A percentile compares a stretch with the other conserved stretches of the same genome.
phyloP scores from a whole-genome alignment of 2,797 vertebrate species.

The Naso thynnoides region DNA sequence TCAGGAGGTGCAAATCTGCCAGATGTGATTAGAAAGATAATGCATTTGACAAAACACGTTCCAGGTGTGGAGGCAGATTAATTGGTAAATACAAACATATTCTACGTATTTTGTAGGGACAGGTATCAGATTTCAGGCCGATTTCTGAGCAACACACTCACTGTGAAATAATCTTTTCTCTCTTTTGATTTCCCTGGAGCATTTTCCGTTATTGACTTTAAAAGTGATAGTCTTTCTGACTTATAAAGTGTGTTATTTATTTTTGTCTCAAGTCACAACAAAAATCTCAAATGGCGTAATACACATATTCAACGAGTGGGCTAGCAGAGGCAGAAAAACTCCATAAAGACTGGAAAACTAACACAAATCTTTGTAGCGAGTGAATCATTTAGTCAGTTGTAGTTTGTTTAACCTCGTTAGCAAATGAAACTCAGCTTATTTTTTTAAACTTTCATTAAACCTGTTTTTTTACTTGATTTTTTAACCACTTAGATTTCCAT shows the following conservation, averaged over 20 bases:
- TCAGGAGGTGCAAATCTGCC: constrained; percentile 55
- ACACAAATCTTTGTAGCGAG: not conserved
- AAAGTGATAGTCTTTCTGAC: not conserved
- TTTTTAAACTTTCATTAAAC: no score
- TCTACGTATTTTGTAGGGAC: constrained; percentile 16
- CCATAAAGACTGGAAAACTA: not conserved
- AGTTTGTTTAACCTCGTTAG: not conserved
- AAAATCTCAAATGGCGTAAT: not conserved
- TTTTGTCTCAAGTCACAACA: not conserved
- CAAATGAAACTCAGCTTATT: no score
- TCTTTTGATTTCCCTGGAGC: not conserved
- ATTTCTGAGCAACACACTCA: constrained; percentile 5
- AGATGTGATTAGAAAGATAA: constrained; percentile 67
- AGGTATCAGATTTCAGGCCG: constrained; percentile 12
- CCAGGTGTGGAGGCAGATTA: constrained; percentile 44
- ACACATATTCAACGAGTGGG: not conserved
- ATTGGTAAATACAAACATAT: constrained; percentile 67
- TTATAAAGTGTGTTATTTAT: not conserved
- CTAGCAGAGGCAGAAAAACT: no score
- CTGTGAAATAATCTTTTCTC: not conserved
- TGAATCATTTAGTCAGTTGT: not conserved
- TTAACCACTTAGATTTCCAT: not conserved
- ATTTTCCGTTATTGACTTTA: not conserved
- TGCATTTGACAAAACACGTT: constrained; percentile 33
- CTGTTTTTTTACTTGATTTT: not conserved